These are phyloP conservation scores for Pyrrhia umbra DNA, from an alignment of 2,888 invertebrate species.

Conservation along the genomic window DNA sequence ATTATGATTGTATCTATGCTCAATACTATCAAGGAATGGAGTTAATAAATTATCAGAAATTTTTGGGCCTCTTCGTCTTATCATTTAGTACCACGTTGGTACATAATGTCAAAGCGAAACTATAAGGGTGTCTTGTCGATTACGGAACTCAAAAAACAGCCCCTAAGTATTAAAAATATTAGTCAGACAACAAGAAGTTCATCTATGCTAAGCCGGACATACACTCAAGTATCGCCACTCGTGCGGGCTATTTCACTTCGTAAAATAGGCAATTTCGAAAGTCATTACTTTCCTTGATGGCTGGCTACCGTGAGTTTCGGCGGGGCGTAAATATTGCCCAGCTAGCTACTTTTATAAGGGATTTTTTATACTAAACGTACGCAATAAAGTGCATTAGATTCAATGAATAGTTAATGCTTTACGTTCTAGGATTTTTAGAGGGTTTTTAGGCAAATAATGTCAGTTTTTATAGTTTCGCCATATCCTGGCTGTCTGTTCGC, in stretches of 20 bases:
- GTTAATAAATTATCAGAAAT: too few species aligned
- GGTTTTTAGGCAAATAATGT: neutral
- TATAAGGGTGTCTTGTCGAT: too few species aligned
- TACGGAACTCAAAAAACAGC: too few species aligned
- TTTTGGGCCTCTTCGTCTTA: too few species aligned
- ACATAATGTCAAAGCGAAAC: too few species aligned
- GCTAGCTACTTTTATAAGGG: conserved; percentile 9
- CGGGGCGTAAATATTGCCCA: conserved; percentile 28
- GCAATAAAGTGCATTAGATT: conserved; percentile 12
- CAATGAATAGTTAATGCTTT: neutral
- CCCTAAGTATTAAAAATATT: too few species aligned
- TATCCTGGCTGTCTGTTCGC: too few species aligned
- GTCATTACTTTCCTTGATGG: conserved; percentile 42
- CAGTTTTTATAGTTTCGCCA: too few species aligned
- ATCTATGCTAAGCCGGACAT: conserved; percentile 1
- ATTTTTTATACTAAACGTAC: conserved; percentile 3
- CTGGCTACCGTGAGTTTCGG: conserved; percentile 10
- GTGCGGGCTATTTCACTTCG: conserved; percentile 2
- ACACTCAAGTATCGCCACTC: neutral
- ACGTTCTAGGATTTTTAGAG: neutral
- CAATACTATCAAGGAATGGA: too few species aligned
- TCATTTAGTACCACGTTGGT: too few species aligned
- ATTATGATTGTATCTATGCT: too few species aligned
- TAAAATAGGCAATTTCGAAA: conserved; percentile 49
- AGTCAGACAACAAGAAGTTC: too few species aligned